Conservation (phyloP, 2,113 vertebrate genomes). For the Pelecanoides urinatrix region DNA sequence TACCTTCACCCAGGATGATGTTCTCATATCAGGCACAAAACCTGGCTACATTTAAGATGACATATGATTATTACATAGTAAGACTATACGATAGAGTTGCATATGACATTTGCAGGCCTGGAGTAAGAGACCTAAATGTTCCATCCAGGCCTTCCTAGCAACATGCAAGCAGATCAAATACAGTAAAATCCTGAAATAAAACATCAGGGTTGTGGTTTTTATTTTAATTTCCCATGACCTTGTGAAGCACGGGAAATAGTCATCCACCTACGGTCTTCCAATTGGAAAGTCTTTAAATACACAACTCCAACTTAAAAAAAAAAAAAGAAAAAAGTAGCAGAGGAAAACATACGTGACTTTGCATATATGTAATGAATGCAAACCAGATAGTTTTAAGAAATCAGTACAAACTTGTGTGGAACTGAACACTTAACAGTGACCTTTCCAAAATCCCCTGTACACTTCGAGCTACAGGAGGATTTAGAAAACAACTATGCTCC, state of each 20-base stretch:
- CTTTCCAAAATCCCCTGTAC: not conserved
- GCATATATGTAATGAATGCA: not conserved
- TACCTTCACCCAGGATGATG: not conserved
- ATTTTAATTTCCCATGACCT: constrained; percentile 44
- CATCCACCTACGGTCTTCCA: not conserved
- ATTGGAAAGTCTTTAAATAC: not conserved
- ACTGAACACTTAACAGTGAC: not conserved
- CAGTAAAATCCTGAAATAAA: constrained; percentile 8
- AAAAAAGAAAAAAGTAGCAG: not conserved
- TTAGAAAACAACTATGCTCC: not conserved
- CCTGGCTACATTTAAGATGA: not conserved
- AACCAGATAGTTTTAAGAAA: not conserved
- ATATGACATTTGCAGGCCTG: not conserved
- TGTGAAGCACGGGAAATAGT: not conserved
- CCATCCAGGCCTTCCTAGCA: not conserved
- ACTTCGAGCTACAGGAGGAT: not conserved
- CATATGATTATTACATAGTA: not conserved
- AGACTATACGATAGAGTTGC: not conserved
- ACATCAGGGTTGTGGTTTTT: not conserved
- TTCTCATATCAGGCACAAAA: not conserved
- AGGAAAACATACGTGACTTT: not conserved
- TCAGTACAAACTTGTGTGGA: not conserved
- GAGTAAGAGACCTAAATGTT: not conserved
- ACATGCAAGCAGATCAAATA: not conserved
- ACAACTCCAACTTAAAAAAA: not conserved